Evolutionary conservation across 2,113 vertebrate species (phyloP), one percentile per base, ranked within the genome.

Genomic region (Planiliza haematocheilus): DNA sequence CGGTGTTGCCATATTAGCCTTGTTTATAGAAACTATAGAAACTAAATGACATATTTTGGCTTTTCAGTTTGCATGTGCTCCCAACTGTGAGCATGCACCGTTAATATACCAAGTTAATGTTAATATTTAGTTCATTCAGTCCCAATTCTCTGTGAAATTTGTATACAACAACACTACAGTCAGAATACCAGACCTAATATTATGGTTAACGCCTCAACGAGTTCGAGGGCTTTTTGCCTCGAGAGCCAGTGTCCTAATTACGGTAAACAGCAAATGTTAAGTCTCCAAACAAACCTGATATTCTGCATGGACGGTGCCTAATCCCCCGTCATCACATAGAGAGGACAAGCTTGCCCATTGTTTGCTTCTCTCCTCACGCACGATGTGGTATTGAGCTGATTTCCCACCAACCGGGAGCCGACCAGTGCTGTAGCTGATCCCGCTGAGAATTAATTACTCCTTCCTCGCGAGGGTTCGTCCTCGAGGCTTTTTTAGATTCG

Each of bases 321-420:
- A 88, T 83, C 83, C 52, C 56, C 41, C 66, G 63, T 70, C 42
- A 51, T 51, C 45, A 57, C 38, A 11, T 34, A 14, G 51, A 46
- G 45, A 74, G 66, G 79, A 82, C 64, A 64, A 43, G 46, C 52
- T 64, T 60, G 43, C 69, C 61, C 36, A 45, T 85, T 87, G 53
- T 85, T 74, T 77, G 64, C 68, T 41, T 41, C 38, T 62, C 51
- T 56, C 51, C 60, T 52, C 39, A 71, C 46, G 42, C 37, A 49
- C 7, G n/a, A 56, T 51, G 64, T 56, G 30, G 62, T 37, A 43
- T 46, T 21, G 24, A 46, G 37, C 7, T 11, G 48, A 43, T 57
- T 52, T 49, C 43, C 34, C 46, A 68, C 17, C 69, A 21, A 45
- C n/a, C 53, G 56, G 62, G 79, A 58, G 55, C 48, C 55, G 62